Base-by-base conservation (phyloP, 2,888 invertebrate species). In the Pammene aurita region DNA sequence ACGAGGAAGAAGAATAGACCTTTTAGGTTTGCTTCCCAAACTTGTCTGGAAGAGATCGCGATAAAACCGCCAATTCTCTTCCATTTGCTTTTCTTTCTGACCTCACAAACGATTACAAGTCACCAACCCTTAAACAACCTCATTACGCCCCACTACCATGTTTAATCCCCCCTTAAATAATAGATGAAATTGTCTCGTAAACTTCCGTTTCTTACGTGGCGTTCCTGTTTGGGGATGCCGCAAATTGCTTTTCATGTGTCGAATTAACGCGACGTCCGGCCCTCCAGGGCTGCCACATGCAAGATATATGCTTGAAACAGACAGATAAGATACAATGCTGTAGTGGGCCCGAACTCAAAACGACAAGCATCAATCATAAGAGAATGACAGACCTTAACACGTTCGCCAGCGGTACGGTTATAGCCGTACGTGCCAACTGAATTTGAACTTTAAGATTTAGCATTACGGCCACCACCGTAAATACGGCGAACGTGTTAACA, bases 231-330 rank as follows among this genome's bases (percentile, higher is more conserved):
- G 11, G 67, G 67, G 70, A 70, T 66, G 48, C 34, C 38, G 18
- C 67, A 67, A 67, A 68, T 71, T 64, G 71, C 64, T 67, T 65
- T 61, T 71, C 67, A 64, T 57, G 61, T 71, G 71, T 71, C 67
- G 71, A 71, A 65, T 71, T 63, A 71, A 46, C 52, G 58, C 68
- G 67, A 55, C 67, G 61, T 67, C 61, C 48, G 50, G 64, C 46
- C 44, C 11, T n/a, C 66, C 9, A 66, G 66, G 66, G 66, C 18
- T 58, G 52, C 41, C 52, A 13, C 34, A 13, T 42, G 16, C 16
- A 10, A 48, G 44, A 57, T 41, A 41, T 35, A 18, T 41, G 41
- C 13, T 41, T 34, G 13, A 54, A 44, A 63, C 16, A n/a, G n/a
- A n/a, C n/a, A n/a, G n/a, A n/a, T n/a, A 56, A 56, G 41, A 34